A percentile compares a stretch with the other conserved stretches of the same genome.
These are phyloP conservation scores for Porites rus DNA, from an alignment of 92 coral and sea anemone genomes.

Conservation along the genomic window DNA sequence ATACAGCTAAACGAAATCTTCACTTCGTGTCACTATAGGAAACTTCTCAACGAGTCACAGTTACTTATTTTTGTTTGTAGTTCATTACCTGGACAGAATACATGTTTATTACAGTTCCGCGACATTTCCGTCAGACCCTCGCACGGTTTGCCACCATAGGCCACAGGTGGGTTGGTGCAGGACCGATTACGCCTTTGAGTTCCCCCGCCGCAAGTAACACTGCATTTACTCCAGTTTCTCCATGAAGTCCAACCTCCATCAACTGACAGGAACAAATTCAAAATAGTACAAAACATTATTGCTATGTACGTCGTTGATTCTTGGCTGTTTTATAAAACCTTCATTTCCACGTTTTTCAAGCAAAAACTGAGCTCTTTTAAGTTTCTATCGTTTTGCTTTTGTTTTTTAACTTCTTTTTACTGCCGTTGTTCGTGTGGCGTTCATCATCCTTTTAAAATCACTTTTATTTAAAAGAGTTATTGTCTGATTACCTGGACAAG, in stretches of 20 bases:
- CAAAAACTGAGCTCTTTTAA: no score
- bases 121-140: conserved; percentile 11
- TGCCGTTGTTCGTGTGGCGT: no score
- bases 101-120: conserved; percentile 11
- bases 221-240: conserved; percentile 40
- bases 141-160: conserved; percentile 33
- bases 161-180: conserved; percentile 37
- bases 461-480: background rate
- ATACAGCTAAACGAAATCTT: no score
- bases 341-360: no score
- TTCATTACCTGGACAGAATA: conserved; percentile 20
- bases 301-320: no score
- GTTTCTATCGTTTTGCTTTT: no score
- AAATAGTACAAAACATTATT: no score
- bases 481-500: conserved; percentile 25
- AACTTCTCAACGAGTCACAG: no score
- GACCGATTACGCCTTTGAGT: conserved; percentile 30
- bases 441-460: no score
- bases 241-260: conserved; percentile 29
- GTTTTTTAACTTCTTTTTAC: no score
- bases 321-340: no score
- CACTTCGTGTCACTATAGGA: no score
- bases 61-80: background rate
- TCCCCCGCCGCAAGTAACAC: conserved; percentile 18
- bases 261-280: background rate